Percentiles rank a stretch among this genome's conserved stretches.
Conservation (phyloP, 2,113 vertebrate species). For the Haemorhous mexicanus region DNA sequence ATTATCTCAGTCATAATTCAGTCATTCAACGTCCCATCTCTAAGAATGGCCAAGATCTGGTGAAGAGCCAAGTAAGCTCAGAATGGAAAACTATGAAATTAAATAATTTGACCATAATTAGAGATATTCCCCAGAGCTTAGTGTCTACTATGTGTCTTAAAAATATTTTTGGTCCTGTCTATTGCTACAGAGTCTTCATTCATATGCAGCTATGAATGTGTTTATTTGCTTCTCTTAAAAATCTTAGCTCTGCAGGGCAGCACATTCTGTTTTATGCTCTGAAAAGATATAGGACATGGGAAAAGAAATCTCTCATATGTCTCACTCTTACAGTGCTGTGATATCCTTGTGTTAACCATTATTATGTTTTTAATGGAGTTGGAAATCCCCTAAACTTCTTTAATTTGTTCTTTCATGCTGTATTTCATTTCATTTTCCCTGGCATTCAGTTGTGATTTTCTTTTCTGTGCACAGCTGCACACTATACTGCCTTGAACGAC, state of each 20-base stretch:
- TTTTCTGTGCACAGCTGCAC: background rate
- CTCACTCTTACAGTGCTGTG: background rate
- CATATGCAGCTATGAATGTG: background rate
- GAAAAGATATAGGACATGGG: background rate
- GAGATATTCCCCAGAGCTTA: background rate
- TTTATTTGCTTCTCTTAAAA: conserved; percentile 20
- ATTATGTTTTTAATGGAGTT: background rate
- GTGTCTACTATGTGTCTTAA: background rate
- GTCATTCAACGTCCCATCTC: background rate
- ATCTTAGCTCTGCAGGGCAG: background rate
- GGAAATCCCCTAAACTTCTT: background rate
- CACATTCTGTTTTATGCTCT: background rate
- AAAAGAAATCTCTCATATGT: background rate
- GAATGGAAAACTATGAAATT: background rate
- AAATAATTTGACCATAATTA: background rate
- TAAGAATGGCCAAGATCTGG: background rate
- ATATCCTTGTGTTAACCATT: background rate
- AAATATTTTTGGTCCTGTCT: background rate
- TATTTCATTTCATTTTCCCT: background rate
- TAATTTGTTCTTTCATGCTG: background rate
- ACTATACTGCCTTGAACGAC: background rate
- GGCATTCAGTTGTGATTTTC: background rate
- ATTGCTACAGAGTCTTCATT: background rate
- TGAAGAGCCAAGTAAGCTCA: background rate
- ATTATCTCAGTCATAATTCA: background rate